Conservation (phyloP, 2,888 invertebrate species). For the Eulithis testata region DNA sequence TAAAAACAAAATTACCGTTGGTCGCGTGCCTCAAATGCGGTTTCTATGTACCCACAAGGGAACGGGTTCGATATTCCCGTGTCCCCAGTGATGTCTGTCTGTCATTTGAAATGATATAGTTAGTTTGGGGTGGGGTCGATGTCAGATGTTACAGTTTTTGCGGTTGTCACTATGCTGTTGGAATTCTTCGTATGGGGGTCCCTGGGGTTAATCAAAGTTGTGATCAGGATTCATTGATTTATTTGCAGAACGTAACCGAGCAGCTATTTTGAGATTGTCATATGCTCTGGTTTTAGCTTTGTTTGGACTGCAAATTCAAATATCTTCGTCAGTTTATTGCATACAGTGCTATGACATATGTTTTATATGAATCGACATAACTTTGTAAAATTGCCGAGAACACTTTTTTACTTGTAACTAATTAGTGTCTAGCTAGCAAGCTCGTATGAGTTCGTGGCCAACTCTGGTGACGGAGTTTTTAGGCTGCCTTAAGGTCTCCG, state of each 20-base stretch:
- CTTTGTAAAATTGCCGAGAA: too few relatives aligned
- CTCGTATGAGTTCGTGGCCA: too few relatives aligned
- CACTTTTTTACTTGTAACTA: too few relatives aligned
- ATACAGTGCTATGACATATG: not conserved
- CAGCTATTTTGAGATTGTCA: not conserved
- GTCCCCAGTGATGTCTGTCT: conserved; percentile 48
- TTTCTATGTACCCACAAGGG: conserved; percentile 67
- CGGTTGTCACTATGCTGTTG: conserved; percentile 31
- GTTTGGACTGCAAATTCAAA: not conserved
- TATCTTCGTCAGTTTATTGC: not conserved
- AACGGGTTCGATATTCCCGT: conserved; percentile 55
- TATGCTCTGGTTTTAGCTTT: not conserved
- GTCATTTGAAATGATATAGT: conserved; percentile 36
- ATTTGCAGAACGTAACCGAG: conserved; percentile 1
- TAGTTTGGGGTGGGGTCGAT: conserved; percentile 32
- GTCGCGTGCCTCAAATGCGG: conserved; percentile 65
- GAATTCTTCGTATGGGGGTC: conserved; percentile 19
- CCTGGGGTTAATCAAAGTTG: conserved; percentile 26
- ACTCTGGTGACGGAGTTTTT: too few relatives aligned
- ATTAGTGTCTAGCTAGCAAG: too few relatives aligned
- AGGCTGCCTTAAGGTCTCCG: too few relatives aligned
- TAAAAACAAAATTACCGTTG: conserved; percentile 41
- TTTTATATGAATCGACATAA: too few relatives aligned
- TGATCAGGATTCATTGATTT: conserved; percentile 21
- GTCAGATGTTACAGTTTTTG: conserved; percentile 37